Evolutionary conservation across 2,888 invertebrate genomes (phyloP).

Genomic region (Mycogona germanica): DNA sequence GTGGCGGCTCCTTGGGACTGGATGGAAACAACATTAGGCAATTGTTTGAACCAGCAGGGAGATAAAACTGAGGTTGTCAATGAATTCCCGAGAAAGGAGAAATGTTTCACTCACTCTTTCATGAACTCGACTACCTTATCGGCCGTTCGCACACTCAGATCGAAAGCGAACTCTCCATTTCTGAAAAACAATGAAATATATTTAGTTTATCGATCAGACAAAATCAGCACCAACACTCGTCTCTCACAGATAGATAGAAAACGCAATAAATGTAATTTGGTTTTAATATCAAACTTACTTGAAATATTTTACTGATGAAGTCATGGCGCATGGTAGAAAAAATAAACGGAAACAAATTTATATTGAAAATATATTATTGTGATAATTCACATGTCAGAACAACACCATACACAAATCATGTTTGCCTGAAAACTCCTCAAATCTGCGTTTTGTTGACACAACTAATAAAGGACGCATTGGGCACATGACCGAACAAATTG

Average conservation of each 20-base stretch:
- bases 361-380: too few species aligned
- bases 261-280: not conserved
- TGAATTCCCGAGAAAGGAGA: not conserved
- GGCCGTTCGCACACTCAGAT: conserved; percentile 61
- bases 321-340: not conserved
- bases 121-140: conserved; percentile 70
- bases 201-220: conserved; percentile 45
- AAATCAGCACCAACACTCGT: not conserved
- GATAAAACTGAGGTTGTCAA: not conserved
- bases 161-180: conserved; percentile 62
- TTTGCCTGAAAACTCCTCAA: too few species aligned
- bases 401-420: too few species aligned
- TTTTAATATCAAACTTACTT: conserved; percentile 25
- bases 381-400: too few species aligned
- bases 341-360: not conserved
- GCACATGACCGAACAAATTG: too few species aligned
- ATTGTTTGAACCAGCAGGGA: not conserved
- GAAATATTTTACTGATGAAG: conserved; percentile 31
- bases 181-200: too few species aligned
- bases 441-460: too few species aligned
- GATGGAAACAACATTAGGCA: conserved; percentile 2
- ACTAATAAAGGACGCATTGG: too few species aligned
- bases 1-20: conserved; percentile 54
- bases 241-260: not conserved
- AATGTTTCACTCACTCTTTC: conserved; percentile 43